Conservation (phyloP, 2,888 invertebrate genomes). For the Dicycla oo region DNA sequence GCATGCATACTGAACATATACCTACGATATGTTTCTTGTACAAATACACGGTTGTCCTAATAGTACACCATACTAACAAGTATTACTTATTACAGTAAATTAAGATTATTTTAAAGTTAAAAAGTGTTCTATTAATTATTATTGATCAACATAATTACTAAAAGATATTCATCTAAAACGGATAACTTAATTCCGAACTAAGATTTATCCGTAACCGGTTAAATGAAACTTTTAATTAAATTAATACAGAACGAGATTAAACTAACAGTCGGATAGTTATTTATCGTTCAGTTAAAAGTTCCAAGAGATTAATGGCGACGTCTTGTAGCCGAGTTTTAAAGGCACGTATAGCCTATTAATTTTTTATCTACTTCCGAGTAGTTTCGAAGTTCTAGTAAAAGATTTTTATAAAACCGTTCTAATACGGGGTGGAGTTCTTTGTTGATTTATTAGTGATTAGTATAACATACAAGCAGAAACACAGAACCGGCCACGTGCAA, state of each 20-base stretch:
- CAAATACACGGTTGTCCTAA: not conserved
- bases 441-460: not conserved
- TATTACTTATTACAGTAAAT: too few relatives aligned
- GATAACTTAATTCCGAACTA: slow-evolving; percentile 41
- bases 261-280: slow-evolving; percentile 47
- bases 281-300: slow-evolving; percentile 53
- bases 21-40: not conserved
- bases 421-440: not conserved
- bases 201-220: slow-evolving; percentile 38
- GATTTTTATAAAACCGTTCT: not conserved
- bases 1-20: not conserved
- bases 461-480: too few relatives aligned
- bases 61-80: not conserved
- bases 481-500: too few relatives aligned
- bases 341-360: slow-evolving; percentile 6
- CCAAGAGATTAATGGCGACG: slow-evolving; percentile 40
- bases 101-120: not conserved
- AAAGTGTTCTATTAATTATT: not conserved
- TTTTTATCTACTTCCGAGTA: not conserved
- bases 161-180: slow-evolving; percentile 15
- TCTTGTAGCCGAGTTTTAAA: slow-evolving; percentile 28
- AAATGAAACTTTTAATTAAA: slow-evolving; percentile 59
- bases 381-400: not conserved
- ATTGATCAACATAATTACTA: slow-evolving; percentile 1
- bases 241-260: slow-evolving; percentile 52